Conservation (phyloP, 2,888 invertebrate genomes). For the Lasioglossum villosulum region DNA sequence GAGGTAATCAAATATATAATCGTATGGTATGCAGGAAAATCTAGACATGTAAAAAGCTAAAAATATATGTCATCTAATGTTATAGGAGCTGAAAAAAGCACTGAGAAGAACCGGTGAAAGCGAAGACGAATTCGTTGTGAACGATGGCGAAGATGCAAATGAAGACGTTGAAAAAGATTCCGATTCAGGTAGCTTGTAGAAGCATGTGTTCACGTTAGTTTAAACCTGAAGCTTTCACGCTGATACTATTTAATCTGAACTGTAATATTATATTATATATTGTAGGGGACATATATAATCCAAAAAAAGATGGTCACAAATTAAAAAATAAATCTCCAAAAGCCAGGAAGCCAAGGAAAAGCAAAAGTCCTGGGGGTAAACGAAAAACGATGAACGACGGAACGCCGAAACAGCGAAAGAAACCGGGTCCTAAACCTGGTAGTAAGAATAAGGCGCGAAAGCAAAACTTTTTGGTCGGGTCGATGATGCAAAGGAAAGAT, state of each 20-base stretch:
- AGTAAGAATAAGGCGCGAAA: constrained; percentile 80
- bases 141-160: constrained; percentile 84
- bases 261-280: constrained; percentile 16
- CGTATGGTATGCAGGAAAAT: background rate
- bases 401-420: constrained; percentile 80
- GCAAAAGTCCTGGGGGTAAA: constrained; percentile 78
- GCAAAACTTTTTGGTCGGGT: constrained; percentile 69
- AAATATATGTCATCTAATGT: background rate
- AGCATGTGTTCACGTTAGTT: background rate
- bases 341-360: constrained; percentile 76
- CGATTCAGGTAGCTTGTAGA: constrained; percentile 78
- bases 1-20: constrained; percentile 85
- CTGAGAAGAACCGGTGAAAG: constrained; percentile 85
- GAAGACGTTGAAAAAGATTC: constrained; percentile 84
- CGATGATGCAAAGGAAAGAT: constrained; percentile 73
- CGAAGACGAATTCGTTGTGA: constrained; percentile 86
- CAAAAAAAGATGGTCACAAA: constrained; percentile 78
- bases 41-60: background rate
- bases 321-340: constrained; percentile 80
- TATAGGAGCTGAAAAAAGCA: constrained; percentile 84
- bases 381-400: constrained; percentile 77
- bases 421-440: constrained; percentile 83
- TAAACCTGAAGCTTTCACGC: background rate
- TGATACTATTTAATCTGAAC: background rate
- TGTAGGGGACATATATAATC: constrained; percentile 81